Evolutionary conservation across 2,113 vertebrate genomes (phyloP).

Genomic region (Bubalus kerabau): DNA sequence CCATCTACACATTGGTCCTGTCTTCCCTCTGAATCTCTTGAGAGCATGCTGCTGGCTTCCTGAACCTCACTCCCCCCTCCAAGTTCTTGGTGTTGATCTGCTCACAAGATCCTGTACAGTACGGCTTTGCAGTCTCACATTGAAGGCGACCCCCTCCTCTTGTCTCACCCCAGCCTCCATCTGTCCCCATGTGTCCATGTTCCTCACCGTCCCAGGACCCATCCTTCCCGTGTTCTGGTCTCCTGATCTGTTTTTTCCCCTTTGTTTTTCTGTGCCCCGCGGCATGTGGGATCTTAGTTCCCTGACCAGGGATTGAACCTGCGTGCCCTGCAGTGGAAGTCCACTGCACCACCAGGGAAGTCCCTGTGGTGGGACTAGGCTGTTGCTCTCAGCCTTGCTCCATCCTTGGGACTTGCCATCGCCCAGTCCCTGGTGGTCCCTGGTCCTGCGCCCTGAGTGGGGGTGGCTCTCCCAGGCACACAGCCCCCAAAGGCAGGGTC

Average conservation of each 20-base stretch:
- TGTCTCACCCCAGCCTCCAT: background rate
- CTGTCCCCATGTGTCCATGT: background rate
- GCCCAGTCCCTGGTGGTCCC: background rate
- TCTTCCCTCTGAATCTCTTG: background rate
- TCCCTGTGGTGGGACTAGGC: background rate
- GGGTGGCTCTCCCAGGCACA: background rate
- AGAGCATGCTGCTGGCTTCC: background rate
- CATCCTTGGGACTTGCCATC: background rate
- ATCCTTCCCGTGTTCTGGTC: background rate
- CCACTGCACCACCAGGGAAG: background rate
- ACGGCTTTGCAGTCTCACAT: background rate
- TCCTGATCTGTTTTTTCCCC: background rate
- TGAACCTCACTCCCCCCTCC: accelerated
- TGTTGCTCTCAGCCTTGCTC: background rate
- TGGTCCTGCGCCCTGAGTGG: accelerated
- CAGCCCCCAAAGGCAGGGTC: background rate
- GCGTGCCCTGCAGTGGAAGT: accelerated
- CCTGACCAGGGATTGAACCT: background rate
- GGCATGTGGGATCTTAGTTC: background rate
- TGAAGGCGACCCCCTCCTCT: background rate
- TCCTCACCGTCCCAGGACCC: background rate
- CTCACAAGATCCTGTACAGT: background rate
- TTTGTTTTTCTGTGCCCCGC: background rate
- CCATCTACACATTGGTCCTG: background rate
- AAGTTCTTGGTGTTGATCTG: background rate